phyloP scores from a whole-genome alignment of 1,140 invertebrate species.

The Platorchestia sp. region DNA sequence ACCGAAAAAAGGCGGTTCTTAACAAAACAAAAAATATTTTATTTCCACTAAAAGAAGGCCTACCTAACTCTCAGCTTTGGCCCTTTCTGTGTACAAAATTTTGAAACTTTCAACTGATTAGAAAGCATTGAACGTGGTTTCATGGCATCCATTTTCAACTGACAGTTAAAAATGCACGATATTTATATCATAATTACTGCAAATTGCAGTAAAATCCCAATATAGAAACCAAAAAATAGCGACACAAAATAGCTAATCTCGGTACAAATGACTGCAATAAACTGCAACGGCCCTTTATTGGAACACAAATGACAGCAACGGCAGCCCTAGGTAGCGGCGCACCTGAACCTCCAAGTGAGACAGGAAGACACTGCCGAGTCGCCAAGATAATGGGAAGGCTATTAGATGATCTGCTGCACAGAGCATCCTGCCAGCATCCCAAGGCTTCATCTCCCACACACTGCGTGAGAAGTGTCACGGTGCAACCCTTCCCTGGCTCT shows the following conservation, averaged over 20 bases:
- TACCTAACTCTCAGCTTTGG: too few species aligned
- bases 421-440: slow-evolving; percentile 4
- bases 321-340: neutral
- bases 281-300: neutral
- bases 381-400: neutral
- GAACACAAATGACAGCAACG: neutral
- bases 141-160: neutral
- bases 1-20: too few species aligned
- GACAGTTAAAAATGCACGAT: neutral
- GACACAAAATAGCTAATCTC: neutral
- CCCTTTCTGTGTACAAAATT: too few species aligned
- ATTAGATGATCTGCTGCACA: neutral
- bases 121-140: neutral
- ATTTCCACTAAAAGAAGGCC: too few species aligned
- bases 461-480: slow-evolving; percentile 54
- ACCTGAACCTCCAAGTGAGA: neutral
- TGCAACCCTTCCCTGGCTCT: neutral
- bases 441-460: slow-evolving; percentile 31
- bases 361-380: neutral
- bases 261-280: neutral
- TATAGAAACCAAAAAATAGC: neutral
- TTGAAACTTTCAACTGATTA: neutral
- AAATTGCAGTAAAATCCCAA: neutral
- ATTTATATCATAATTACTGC: neutral
- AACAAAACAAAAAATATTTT: too few species aligned